Percentiles rank a stretch among this genome's conserved stretches.
Evolutionary conservation across 2,113 vertebrate species (phyloP).

Genomic region (Oncorhynchus kisutch): DNA sequence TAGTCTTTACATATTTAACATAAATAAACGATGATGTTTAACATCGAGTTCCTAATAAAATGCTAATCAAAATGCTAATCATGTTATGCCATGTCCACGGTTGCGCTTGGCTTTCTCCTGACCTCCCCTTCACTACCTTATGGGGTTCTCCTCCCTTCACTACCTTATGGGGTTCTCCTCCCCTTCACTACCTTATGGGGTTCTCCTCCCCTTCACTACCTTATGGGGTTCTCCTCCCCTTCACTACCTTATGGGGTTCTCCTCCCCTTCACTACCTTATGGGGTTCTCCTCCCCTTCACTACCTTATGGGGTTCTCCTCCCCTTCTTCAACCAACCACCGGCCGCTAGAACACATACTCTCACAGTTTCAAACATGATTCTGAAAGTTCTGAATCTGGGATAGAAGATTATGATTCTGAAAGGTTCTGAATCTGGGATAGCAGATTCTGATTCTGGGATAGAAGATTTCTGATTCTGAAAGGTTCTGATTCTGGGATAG

Average conservation of each 20-base stretch:
- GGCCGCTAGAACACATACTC: conserved; percentile 43
- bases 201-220: no score
- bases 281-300: no score
- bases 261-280: no score
- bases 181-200: no score
- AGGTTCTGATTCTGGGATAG: not conserved
- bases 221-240: no score
- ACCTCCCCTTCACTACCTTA: conserved; percentile 7
- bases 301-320: not conserved
- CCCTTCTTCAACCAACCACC: conserved; percentile 27
- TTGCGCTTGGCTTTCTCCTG: conserved; percentile 8
- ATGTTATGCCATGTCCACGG: conserved; percentile 18
- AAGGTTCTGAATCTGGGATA: no score
- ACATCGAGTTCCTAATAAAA: not conserved
- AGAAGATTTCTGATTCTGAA: conserved; percentile 7
- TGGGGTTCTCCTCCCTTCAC: not conserved
- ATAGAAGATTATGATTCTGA: not conserved
- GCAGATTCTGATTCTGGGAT: not conserved
- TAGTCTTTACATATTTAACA: conserved; percentile 59
- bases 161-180: no score
- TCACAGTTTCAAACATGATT: conserved; percentile 14
- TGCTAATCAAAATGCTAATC: conserved; percentile 17
- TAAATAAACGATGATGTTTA: conserved; percentile 28
- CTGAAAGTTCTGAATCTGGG: not conserved
- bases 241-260: no score